phyloP scores from a whole-genome alignment of 1,140 invertebrate species.

The Atta texana region DNA sequence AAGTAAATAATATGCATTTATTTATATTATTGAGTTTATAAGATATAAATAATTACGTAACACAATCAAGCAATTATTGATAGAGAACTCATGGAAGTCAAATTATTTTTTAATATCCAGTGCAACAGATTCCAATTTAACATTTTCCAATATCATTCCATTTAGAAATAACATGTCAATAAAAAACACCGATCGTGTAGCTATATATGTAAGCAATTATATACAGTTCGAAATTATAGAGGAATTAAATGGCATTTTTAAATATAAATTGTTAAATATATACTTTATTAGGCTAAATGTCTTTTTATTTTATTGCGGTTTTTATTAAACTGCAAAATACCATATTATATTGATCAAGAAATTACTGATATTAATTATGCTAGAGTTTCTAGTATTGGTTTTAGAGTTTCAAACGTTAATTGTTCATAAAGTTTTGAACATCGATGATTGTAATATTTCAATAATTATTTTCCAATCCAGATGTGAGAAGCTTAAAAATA shows the following conservation, averaged over 20 bases:
- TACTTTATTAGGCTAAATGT: not conserved
- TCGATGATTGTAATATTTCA: not conserved
- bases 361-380: conserved; percentile 3
- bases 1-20: not conserved
- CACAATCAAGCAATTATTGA: conserved; percentile 52
- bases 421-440: conserved; percentile 25
- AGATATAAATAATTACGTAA: conserved; percentile 26
- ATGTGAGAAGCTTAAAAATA: not conserved
- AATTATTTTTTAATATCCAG: conserved; percentile 52
- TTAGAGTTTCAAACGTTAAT: conserved; percentile 25
- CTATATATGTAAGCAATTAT: not conserved
- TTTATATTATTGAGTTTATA: not conserved
- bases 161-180: not conserved
- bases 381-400: conserved; percentile 14
- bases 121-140: conserved; percentile 16
- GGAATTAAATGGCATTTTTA: not conserved
- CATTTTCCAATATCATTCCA: not conserved
- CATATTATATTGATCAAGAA: not conserved
- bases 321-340: not conserved
- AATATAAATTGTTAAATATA: conserved; percentile 1
- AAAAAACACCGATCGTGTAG: not conserved
- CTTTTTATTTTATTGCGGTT: not conserved
- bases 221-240: not conserved
- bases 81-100: conserved; percentile 19
- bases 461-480: not conserved